Evolutionary conservation across 2,888 invertebrate genomes (phyloP).

Genomic region (Sipunculus nudus): DNA sequence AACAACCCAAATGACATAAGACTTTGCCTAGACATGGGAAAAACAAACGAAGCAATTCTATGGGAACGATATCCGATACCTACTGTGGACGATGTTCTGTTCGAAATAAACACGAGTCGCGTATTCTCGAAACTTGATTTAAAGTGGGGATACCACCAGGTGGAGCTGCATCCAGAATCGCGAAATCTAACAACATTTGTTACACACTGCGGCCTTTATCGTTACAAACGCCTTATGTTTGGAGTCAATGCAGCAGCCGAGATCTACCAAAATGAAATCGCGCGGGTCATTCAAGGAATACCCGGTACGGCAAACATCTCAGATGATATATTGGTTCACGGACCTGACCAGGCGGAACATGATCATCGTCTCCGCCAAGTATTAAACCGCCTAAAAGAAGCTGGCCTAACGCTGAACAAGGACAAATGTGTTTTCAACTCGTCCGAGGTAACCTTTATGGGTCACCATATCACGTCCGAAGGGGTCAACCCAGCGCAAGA

Average conservation of each 20-base stretch:
- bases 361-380: constrained; percentile 15
- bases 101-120: constrained; percentile 3
- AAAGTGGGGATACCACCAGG: constrained; percentile 16
- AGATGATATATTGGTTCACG: constrained; percentile 9
- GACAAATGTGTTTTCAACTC: constrained; percentile 2
- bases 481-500: neutral
- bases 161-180: constrained; percentile 15
- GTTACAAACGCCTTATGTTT: constrained; percentile 19
- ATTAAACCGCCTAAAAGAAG: constrained; percentile 13
- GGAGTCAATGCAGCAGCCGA: constrained; percentile 20
- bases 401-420: constrained; percentile 4
- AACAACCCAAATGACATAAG: no score
- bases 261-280: constrained; percentile 16
- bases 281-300: constrained; percentile 10
- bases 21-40: no score
- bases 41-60: constrained; percentile 31
- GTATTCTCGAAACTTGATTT: constrained; percentile 20
- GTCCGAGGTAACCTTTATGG: constrained; percentile 10
- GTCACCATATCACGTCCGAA: constrained; percentile 16
- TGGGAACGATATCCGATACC: constrained; percentile 27
- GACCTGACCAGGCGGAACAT: constrained; percentile 1
- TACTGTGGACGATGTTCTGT: constrained; percentile 20
- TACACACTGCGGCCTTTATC: constrained; percentile 6
- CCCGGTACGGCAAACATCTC: constrained; percentile 9
- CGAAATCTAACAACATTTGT: constrained; percentile 22